Base-by-base conservation (phyloP, 2,888 invertebrate species). In the Agrotis ipsilon region DNA sequence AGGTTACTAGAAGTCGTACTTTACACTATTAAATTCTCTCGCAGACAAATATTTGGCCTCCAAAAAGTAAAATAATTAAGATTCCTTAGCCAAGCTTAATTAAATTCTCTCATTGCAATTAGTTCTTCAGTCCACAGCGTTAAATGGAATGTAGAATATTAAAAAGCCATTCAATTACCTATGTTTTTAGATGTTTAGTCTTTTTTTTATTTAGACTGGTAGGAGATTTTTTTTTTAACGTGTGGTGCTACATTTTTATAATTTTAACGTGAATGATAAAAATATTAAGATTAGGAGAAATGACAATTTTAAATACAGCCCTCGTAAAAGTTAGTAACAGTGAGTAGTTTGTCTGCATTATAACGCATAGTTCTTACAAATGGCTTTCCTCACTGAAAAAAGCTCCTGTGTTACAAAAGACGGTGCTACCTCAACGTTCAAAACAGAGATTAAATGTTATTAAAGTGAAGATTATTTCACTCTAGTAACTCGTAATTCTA, bases 361-460 rank as follows among this genome's bases (percentile, higher is more conserved):
- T 54, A 46, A 48, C 19, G 46, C 13, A 18, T 9, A 43, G 19
- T 27, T 27, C 43, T 27, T 14, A 57, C 7, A 68, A 59, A 58
- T 49, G 54, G 39, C 27, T 21, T 24, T 58, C 16, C 21, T 58
- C 3, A 49, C 39, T 43, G 45, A 70, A 68, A 55, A 79, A 74
- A 73, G 67, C 16, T 51, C 21, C 14, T 54, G 21, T 48, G 27
- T 45, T 58, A 51, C 61, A 68, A 64, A 46, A 59, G n/a, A n/a
- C n/a, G 78, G 52, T 21, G 19, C 9, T 27, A 16, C n/a, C 14
- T 14, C 39, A 3, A 16, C 65, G n/a, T 65, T 65, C 21, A 39
- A 7, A 21, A n/a, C n/a, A 24, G 7, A 7, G 11, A 48, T 52
- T 59, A 55, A 57, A 66, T 66, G 54, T 43, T 32, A 60, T 73